A percentile compares a stretch with the other conserved stretches of the same genome.
Conservation (phyloP, 2,888 invertebrate species). For the Crossocerus cetratus region DNA sequence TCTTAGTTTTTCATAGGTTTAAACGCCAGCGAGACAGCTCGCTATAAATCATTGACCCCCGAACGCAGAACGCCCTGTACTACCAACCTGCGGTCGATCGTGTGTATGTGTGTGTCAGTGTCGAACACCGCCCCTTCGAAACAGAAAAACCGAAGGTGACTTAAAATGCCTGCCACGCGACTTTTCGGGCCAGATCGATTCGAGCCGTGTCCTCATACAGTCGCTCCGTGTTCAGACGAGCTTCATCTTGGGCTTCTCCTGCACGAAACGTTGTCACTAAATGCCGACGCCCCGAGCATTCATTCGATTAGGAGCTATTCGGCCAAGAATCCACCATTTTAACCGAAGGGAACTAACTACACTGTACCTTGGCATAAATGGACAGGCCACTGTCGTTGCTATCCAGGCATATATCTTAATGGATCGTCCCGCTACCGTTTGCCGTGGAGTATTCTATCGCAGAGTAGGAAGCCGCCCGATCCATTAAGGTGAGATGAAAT, state of each 20-base stretch:
- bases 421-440: too few relatives aligned
- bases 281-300: background rate
- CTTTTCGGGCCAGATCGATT: constrained; percentile 52
- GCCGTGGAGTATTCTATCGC: too few relatives aligned
- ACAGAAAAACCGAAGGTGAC: constrained; percentile 48
- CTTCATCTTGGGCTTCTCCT: constrained; percentile 26
- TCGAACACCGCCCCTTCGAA: constrained; percentile 52
- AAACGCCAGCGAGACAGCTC: constrained; percentile 70
- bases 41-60: constrained; percentile 69
- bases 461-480: background rate
- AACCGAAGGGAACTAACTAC: background rate
- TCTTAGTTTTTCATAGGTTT: constrained; percentile 74
- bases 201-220: constrained; percentile 42
- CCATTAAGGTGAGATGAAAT: background rate
- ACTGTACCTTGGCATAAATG: background rate
- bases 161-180: constrained; percentile 64
- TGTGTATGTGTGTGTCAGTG: constrained; percentile 48
- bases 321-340: background rate
- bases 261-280: constrained; percentile 2
- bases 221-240: background rate
- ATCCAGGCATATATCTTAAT: too few relatives aligned
- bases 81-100: constrained; percentile 54
- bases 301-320: background rate
- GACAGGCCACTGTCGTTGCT: too few relatives aligned
- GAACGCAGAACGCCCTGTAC: constrained; percentile 75